Evolutionary conservation across 2,888 invertebrate genomes (phyloP).

Genomic region (Seladonia tumulorum): DNA sequence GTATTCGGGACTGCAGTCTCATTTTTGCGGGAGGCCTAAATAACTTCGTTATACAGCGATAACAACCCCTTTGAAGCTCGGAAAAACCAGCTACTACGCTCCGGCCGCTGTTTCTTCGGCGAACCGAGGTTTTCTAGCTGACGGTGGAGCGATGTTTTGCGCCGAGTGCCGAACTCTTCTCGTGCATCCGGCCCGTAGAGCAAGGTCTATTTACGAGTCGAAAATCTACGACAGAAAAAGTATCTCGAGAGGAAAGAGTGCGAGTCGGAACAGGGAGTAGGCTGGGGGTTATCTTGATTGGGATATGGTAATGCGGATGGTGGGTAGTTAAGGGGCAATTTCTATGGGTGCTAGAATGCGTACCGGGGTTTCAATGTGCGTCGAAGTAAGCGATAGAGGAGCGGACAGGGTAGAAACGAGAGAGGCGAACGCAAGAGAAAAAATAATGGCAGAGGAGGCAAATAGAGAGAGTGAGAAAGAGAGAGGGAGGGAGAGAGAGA

Average conservation of each 20-base stretch:
- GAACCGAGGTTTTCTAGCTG: background rate
- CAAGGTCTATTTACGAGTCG: conserved; percentile 48
- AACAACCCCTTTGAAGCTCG: background rate
- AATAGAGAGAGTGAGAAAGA: conserved; percentile 23
- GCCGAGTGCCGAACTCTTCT: background rate
- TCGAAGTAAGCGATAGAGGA: conserved; percentile 54
- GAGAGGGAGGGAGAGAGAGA: conserved; percentile 10
- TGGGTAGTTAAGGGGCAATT: conserved; percentile 66
- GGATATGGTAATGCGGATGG: conserved; percentile 68
- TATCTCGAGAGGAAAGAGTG: background rate
- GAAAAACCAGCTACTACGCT: background rate
- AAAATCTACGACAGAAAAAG: conserved; percentile 53
- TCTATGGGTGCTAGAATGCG: conserved; percentile 69
- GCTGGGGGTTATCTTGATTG: conserved; percentile 72
- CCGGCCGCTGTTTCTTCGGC: background rate
- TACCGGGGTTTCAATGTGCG: conserved; percentile 48
- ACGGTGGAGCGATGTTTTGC: conserved; percentile 2
- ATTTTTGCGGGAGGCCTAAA: background rate
- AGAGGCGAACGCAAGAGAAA: background rate
- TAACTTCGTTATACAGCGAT: background rate
- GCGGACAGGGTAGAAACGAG: conserved; percentile 37
- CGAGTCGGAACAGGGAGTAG: conserved; percentile 36
- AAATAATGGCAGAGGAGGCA: background rate
- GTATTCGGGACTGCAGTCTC: background rate
- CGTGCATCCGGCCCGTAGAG: conserved; percentile 8